Evolutionary conservation across 2,797 vertebrate species (phyloP).

Genomic region (Enteromius argenteus): DNA sequence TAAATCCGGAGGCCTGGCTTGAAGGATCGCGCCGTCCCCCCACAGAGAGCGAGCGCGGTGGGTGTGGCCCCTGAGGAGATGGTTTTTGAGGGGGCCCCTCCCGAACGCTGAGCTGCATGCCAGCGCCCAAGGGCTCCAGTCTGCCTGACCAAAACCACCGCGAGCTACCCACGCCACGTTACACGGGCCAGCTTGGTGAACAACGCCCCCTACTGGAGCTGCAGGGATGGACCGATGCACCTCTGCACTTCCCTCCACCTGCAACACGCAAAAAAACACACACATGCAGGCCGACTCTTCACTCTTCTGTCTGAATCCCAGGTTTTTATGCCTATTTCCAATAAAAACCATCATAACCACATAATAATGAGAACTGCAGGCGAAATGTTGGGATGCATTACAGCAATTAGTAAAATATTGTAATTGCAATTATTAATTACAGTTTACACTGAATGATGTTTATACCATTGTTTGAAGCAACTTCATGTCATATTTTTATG

Average conservation of each 20-base stretch:
- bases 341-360: neutral
- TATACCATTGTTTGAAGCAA: too few species aligned
- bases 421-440: too few species aligned
- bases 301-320: neutral
- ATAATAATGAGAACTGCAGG: neutral
- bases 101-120: constrained; percentile 84
- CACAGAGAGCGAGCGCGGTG: constrained; percentile 84
- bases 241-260: constrained; percentile 12
- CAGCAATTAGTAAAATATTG: neutral
- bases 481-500: too few species aligned
- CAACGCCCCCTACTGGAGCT: constrained; percentile 56
- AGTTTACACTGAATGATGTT: too few species aligned
- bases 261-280: neutral
- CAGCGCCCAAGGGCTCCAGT: constrained; percentile 91
- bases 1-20: constrained; percentile 81
- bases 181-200: constrained; percentile 47
- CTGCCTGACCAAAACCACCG: constrained; percentile 88
- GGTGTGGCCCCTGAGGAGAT: constrained; percentile 85
- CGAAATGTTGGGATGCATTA: neutral
- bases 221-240: neutral
- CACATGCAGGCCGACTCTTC: neutral
- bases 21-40: constrained; percentile 78
- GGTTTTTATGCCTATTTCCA: neutral
- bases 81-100: constrained; percentile 88
- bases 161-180: constrained; percentile 81